Evolutionary conservation across 1,140 invertebrate genomes (phyloP).

Genomic region (Theocolax elegans): DNA sequence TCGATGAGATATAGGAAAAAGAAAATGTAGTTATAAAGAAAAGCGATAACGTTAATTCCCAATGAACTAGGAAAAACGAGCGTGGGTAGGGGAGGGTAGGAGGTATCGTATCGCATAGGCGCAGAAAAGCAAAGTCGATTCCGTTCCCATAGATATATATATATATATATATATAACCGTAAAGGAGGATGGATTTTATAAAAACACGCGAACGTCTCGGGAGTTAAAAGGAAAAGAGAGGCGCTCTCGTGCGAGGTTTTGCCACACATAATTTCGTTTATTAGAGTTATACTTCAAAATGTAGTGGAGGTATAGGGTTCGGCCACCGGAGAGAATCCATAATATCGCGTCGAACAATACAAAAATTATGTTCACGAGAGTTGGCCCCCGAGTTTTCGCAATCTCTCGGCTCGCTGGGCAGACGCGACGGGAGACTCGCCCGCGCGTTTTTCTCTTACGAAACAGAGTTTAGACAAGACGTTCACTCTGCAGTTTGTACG

Average conservation of each 20-base stretch:
- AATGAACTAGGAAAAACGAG: too few relatives aligned
- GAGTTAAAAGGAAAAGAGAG: too few relatives aligned
- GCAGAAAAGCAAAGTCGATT: slow-evolving; percentile 32
- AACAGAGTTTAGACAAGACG: too few relatives aligned
- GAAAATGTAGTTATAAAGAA: too few relatives aligned
- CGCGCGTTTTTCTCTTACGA: slow-evolving; percentile 1
- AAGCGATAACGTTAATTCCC: too few relatives aligned
- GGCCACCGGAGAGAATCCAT: slow-evolving; percentile 50
- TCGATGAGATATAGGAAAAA: too few relatives aligned
- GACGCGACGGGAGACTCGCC: slow-evolving; percentile 25
- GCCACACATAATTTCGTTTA: slow-evolving; percentile 56
- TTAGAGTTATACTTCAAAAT: slow-evolving; percentile 55
- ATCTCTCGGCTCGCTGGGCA: slow-evolving; percentile 54
- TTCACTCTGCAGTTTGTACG: too few relatives aligned
- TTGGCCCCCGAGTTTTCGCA: slow-evolving; percentile 59
- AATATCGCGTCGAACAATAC: slow-evolving; percentile 65
- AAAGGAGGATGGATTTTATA: too few relatives aligned
- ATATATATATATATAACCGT: too few relatives aligned
- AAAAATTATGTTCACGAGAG: slow-evolving; percentile 67
- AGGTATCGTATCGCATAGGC: not conserved
- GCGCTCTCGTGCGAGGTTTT: slow-evolving; percentile 47
- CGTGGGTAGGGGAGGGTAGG: too few relatives aligned
- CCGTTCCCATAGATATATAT: too few relatives aligned
- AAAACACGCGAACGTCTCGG: too few relatives aligned
- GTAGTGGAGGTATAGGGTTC: not conserved